Evolutionary conservation across 2,888 invertebrate genomes (phyloP).

Genomic region (Blastobasis adustella): DNA sequence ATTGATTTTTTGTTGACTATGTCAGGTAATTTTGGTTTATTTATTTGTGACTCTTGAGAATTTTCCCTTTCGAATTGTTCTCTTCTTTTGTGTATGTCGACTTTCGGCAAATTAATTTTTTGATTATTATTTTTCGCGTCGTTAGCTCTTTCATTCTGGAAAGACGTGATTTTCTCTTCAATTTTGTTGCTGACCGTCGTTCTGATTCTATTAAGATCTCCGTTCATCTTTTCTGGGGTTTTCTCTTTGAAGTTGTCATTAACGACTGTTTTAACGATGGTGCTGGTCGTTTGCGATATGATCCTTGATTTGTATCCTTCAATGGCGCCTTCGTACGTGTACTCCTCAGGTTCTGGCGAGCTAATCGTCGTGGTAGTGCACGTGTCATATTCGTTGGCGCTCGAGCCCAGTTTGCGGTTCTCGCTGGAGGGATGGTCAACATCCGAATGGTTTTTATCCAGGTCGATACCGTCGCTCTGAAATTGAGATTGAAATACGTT

Average conservation of each 20-base stretch:
- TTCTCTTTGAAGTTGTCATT: slow-evolving; percentile 62
- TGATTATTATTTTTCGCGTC: slow-evolving; percentile 62
- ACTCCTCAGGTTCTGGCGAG: slow-evolving; percentile 84
- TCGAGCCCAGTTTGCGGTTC: slow-evolving; percentile 65
- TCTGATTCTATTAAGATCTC: slow-evolving; percentile 63
- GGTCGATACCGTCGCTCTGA: slow-evolving; percentile 77
- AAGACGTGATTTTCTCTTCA: slow-evolving; percentile 77
- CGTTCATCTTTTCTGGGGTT: slow-evolving; percentile 55
- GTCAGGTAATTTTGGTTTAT: slow-evolving; percentile 75
- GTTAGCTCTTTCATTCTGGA: slow-evolving; percentile 65
- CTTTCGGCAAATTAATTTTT: slow-evolving; percentile 82
- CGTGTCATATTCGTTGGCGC: slow-evolving; percentile 78
- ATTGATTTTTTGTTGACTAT: slow-evolving; percentile 80
- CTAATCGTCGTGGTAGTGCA: slow-evolving; percentile 80
- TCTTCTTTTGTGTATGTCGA: slow-evolving; percentile 86
- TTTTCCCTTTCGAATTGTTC: slow-evolving; percentile 87
- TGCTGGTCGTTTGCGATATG: slow-evolving; percentile 74
- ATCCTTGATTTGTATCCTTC: slow-evolving; percentile 89
- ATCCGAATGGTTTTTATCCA: slow-evolving; percentile 70
- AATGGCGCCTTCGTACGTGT: slow-evolving; percentile 91
- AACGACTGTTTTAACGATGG: slow-evolving; percentile 58
- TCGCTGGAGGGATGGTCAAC: slow-evolving; percentile 64
- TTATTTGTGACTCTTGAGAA: slow-evolving; percentile 64
- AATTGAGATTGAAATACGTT: slow-evolving; percentile 20
- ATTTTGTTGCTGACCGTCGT: slow-evolving; percentile 74